Evolutionary conservation across 1,140 invertebrate genomes (phyloP).

Genomic region (Aphis gossypii): DNA sequence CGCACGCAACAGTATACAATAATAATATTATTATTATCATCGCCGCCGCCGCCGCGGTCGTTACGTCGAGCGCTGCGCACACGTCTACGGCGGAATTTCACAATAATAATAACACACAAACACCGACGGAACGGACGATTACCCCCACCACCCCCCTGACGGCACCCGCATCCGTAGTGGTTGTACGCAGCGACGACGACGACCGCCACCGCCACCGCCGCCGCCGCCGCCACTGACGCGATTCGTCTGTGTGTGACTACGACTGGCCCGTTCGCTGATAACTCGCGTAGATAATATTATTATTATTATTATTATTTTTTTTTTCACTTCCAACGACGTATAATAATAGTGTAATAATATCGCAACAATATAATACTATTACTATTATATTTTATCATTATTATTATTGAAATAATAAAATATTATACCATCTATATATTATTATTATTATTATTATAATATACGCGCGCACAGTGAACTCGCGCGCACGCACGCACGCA

Average conservation of each 20-base stretch:
- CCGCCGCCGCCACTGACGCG: too few relatives aligned
- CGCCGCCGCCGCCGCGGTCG: not conserved
- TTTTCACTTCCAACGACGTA: not conserved
- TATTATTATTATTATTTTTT: not conserved
- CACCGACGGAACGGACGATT: not conserved
- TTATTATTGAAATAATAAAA: not conserved
- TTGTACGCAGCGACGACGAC: not conserved
- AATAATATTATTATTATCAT: slow-evolving; percentile 18
- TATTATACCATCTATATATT: not conserved
- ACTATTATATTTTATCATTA: not conserved
- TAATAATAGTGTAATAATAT: not conserved
- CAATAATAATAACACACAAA: not conserved
- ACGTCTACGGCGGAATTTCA: not conserved
- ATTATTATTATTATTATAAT: not conserved
- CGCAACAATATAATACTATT: not conserved
- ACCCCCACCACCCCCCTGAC: not conserved
- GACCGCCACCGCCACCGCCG: too few relatives aligned
- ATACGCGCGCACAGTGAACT: not conserved
- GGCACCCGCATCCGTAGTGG: not conserved
- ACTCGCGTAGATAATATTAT: slow-evolving; percentile 15
- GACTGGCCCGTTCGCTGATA: not conserved
- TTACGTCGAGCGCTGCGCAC: not conserved
- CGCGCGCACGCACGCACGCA: not conserved
- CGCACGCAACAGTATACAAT: slow-evolving; percentile 22
- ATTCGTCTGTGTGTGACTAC: not conserved